Evolutionary conservation across 2,113 vertebrate genomes (phyloP).

Genomic region (Sturnira hondurensis): DNA sequence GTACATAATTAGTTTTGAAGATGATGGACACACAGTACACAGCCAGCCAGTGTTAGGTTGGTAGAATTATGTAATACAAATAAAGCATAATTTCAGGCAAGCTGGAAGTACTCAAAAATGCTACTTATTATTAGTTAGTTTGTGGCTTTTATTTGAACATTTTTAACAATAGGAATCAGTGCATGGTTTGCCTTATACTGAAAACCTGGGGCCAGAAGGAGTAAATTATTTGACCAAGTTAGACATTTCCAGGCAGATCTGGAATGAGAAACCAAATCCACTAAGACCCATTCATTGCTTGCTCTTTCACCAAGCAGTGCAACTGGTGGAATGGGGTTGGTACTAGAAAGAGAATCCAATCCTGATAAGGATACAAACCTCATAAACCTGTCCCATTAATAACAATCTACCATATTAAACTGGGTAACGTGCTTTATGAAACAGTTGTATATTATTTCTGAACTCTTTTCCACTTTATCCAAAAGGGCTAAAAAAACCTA

Average conservation of each 20-base stretch:
- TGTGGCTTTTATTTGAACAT: neutral
- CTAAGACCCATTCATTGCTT: neutral
- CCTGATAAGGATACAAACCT: neutral
- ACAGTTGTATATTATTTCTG: neutral
- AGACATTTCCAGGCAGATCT: neutral
- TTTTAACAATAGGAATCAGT: neutral
- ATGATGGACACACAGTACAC: neutral
- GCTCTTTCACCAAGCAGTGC: neutral
- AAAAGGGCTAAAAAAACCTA: neutral
- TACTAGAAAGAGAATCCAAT: neutral
- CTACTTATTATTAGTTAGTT: neutral
- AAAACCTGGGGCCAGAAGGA: neutral
- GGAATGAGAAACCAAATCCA: neutral
- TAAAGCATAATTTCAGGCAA: neutral
- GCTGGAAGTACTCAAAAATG: neutral
- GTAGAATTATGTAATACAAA: neutral
- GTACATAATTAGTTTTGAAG: neutral
- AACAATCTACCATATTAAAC: neutral
- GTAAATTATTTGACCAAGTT: neutral
- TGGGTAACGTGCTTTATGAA: neutral
- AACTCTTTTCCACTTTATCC: neutral
- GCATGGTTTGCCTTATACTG: neutral
- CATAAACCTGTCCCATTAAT: neutral
- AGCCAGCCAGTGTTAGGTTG: neutral
- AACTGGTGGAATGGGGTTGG: neutral